Percentiles rank a stretch among this genome's conserved stretches.
phyloP scores from a whole-genome alignment of 2,113 vertebrate species.

The Anoplopoma fimbria region DNA sequence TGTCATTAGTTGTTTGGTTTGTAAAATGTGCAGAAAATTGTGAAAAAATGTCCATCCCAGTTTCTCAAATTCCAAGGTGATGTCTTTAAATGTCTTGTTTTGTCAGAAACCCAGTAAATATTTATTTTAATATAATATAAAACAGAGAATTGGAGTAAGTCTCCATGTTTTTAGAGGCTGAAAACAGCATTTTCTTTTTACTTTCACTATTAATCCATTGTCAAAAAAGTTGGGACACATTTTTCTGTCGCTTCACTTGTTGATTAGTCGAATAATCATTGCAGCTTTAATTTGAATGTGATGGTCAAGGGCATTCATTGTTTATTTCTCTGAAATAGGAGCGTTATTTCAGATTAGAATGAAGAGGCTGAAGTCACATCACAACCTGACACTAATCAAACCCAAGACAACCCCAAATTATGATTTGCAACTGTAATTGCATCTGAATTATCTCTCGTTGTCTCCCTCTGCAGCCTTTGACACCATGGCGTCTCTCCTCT shows the following conservation, averaged over 20 bases:
- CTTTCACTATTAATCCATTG: neutral
- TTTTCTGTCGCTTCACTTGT: neutral
- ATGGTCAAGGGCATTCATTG: neutral
- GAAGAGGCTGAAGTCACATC: neutral
- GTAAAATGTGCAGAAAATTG: too few relatives aligned
- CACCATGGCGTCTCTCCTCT: slow-evolving; percentile 79
- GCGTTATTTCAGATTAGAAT: neutral
- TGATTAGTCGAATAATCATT: neutral
- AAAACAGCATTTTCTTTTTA: neutral
- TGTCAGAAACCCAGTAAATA: neutral
- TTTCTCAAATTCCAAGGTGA: too few relatives aligned
- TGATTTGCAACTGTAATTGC: neutral
- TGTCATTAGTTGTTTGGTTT: too few relatives aligned
- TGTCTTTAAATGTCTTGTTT: too few relatives aligned
- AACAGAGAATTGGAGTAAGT: neutral
- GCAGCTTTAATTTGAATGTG: neutral
- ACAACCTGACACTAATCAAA: neutral
- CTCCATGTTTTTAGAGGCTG: neutral
- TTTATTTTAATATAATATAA: neutral
- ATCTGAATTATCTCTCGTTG: neutral
- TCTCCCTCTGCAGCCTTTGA: slow-evolving; percentile 50
- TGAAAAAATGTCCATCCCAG: too few relatives aligned
- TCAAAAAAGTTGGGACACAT: neutral
- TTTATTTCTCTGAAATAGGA: neutral
- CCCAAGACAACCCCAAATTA: neutral